phyloP scores from a whole-genome alignment of 2,888 invertebrate species.

The Acrocyrtus sp. region DNA sequence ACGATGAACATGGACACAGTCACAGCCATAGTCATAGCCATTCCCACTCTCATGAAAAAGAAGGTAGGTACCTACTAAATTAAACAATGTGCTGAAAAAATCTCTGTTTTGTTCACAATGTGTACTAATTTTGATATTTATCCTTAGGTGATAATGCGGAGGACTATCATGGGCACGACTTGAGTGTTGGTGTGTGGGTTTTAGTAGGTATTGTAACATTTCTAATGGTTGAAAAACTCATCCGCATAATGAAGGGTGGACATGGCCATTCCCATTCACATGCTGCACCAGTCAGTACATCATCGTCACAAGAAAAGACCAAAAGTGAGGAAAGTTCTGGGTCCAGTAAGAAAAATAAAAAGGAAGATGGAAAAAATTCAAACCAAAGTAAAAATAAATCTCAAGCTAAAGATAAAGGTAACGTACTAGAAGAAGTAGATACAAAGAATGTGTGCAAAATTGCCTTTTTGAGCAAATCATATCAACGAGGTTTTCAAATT shows the following conservation, averaged over 20 bases:
- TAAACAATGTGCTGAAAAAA: too few relatives aligned
- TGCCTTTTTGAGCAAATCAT: not conserved
- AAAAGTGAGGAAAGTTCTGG: slow-evolving; percentile 64
- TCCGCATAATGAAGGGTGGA: slow-evolving; percentile 86
- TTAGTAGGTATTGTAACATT: slow-evolving; percentile 93
- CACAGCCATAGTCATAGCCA: slow-evolving; percentile 70
- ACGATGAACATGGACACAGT: slow-evolving; percentile 65
- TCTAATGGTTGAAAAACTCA: slow-evolving; percentile 91
- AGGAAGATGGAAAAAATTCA: slow-evolving; percentile 59
- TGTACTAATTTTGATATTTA: slow-evolving; percentile 31
- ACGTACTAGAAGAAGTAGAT: too few relatives aligned
- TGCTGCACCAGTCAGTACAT: slow-evolving; percentile 34
- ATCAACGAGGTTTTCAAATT: too few relatives aligned
- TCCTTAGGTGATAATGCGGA: slow-evolving; percentile 64
- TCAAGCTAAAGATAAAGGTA: slow-evolving; percentile 3
- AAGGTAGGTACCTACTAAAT: too few relatives aligned
- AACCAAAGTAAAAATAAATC: too few relatives aligned
- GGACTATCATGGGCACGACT: slow-evolving; percentile 75
- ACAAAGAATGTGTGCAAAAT: too few relatives aligned
- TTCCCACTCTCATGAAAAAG: slow-evolving; percentile 68
- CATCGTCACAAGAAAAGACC: slow-evolving; percentile 42
- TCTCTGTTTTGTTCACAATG: too few relatives aligned
- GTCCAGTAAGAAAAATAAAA: slow-evolving; percentile 54
- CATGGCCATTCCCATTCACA: slow-evolving; percentile 73
- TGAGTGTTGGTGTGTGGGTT: slow-evolving; percentile 94